phyloP scores from a whole-genome alignment of 2,113 vertebrate genomes.

The Forbesichthys papilliferus region DNA sequence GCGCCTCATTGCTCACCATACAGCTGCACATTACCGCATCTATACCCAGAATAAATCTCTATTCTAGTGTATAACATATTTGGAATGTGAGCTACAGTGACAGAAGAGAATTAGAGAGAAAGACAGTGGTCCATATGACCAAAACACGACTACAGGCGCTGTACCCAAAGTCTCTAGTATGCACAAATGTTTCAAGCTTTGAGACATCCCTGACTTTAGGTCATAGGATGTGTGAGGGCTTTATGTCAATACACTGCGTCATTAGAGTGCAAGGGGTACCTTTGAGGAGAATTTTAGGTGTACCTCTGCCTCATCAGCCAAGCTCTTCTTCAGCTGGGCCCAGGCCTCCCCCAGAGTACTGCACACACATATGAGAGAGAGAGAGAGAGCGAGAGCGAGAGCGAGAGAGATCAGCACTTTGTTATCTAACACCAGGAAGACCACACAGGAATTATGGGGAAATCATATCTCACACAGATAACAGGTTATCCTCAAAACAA shows the following conservation, averaged over 20 bases:
- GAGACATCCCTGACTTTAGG: too few species aligned
- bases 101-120: too few species aligned
- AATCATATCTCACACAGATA: too few species aligned
- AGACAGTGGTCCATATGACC: too few species aligned
- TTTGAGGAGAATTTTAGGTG: constrained; percentile 98
- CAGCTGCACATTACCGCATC: not conserved
- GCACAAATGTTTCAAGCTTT: too few species aligned
- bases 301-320: constrained; percentile 95
- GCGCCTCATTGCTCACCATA: not conserved
- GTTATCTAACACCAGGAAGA: constrained; percentile 10
- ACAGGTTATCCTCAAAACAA: too few species aligned
- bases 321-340: constrained; percentile 95
- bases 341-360: constrained; percentile 95
- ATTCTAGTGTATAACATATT: too few species aligned
- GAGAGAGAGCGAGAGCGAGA: not conserved
- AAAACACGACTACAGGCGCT: too few species aligned
- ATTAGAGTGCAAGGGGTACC: constrained; percentile 70
- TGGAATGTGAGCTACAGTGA: too few species aligned
- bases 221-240: too few species aligned
- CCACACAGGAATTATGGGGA: constrained; percentile 46
- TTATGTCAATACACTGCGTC: not conserved
- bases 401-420: not conserved
- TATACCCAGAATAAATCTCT: not conserved
- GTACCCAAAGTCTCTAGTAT: too few species aligned
- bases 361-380: constrained; percentile 34